Evolutionary conservation across 2,888 invertebrate genomes (phyloP).

Genomic region (Entomobrya multifasciata): DNA sequence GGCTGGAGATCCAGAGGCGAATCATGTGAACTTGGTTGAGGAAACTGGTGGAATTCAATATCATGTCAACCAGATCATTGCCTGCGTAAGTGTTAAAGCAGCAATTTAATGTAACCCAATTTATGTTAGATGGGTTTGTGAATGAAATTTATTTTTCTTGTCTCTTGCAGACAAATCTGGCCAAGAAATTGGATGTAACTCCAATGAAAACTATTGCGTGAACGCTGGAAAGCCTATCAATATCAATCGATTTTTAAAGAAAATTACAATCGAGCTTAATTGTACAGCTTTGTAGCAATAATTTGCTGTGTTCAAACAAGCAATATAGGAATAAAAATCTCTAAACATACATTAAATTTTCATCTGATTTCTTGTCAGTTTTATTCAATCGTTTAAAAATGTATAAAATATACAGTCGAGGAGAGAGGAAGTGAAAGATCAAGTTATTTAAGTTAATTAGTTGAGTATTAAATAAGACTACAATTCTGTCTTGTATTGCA

Average conservation of each 20-base stretch:
- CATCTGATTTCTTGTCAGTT: conserved; percentile 12
- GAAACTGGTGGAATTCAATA: conserved; percentile 89
- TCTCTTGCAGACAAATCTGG: conserved; percentile 62
- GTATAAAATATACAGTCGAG: conserved; percentile 16
- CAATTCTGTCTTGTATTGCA: conserved; percentile 62
- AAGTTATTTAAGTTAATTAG: background rate
- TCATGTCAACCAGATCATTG: conserved; percentile 88
- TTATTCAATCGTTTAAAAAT: conserved; percentile 32
- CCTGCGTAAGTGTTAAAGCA: conserved; percentile 84
- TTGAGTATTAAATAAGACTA: conserved; percentile 21
- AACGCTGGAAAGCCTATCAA: too few relatives aligned
- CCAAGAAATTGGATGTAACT: conserved; percentile 53
- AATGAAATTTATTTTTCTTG: too few relatives aligned
- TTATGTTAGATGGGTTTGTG: too few relatives aligned
- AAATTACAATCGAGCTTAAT: conserved; percentile 9
- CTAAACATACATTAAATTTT: background rate
- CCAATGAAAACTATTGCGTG: conserved; percentile 56
- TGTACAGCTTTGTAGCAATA: background rate
- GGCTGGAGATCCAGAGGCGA: conserved; percentile 92
- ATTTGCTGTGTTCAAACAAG: background rate
- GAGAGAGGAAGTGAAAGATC: conserved; percentile 4
- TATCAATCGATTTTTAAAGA: background rate
- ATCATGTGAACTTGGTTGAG: conserved; percentile 86
- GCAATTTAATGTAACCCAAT: too few relatives aligned
- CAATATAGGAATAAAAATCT: background rate